phyloP scores from a whole-genome alignment of 2,888 invertebrate genomes.

The Hylaea fasciaria region DNA sequence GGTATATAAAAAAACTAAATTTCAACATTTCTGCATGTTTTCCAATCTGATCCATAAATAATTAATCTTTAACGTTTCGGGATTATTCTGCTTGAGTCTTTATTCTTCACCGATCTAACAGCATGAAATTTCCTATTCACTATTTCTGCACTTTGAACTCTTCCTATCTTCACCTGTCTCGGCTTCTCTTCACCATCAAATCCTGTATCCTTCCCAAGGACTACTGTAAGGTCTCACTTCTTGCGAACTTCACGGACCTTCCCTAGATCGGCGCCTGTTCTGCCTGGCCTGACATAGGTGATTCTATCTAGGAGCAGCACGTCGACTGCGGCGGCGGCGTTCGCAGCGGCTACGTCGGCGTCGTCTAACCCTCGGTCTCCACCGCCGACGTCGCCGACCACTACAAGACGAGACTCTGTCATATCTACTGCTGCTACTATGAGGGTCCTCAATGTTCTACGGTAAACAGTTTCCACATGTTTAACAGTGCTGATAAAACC shows the following conservation, averaged over 20 bases:
- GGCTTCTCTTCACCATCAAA: slow-evolving; percentile 1
- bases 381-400: slow-evolving; percentile 80
- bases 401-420: slow-evolving; percentile 86
- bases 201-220: background rate
- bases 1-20: background rate
- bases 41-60: slow-evolving; percentile 4
- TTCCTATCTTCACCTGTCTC: background rate
- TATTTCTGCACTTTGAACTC: slow-evolving; percentile 3
- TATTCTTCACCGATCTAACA: slow-evolving; percentile 13
- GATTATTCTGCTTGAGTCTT: slow-evolving; percentile 20
- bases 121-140: slow-evolving; percentile 4
- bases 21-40: slow-evolving; percentile 28
- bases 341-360: slow-evolving; percentile 95
- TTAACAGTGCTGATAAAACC: too few species aligned
- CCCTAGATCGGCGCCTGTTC: background rate
- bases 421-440: slow-evolving; percentile 97
- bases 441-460: slow-evolving; percentile 94
- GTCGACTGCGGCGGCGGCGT: slow-evolving; percentile 94
- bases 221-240: slow-evolving; percentile 3
- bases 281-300: slow-evolving; percentile 19
- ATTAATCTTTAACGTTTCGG: slow-evolving; percentile 6
- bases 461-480: slow-evolving; percentile 58
- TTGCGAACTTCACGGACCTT: slow-evolving; percentile 1
- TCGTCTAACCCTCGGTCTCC: slow-evolving; percentile 92
- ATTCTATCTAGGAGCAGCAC: slow-evolving; percentile 89